Conservation (phyloP, 2,888 invertebrate species). For the Aphidius colemani region DNA sequence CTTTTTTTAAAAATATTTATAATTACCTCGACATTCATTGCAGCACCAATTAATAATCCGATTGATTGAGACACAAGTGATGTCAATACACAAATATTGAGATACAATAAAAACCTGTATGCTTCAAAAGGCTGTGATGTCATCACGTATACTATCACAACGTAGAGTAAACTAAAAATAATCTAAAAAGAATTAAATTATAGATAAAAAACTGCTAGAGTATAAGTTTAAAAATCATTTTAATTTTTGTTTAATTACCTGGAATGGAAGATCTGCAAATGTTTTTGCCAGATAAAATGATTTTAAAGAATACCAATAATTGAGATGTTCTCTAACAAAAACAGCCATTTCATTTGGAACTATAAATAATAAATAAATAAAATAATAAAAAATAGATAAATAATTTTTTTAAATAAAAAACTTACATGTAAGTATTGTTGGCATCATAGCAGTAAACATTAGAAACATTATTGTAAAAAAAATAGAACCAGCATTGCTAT, state of each 20-base stretch:
- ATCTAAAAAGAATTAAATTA: conserved; percentile 53
- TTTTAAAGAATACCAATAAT: conserved; percentile 96
- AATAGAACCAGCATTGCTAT: conserved; percentile 93
- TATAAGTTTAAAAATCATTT: conserved; percentile 5
- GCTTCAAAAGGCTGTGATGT: conserved; percentile 93
- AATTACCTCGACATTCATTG: conserved; percentile 79
- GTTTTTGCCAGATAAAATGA: conserved; percentile 97
- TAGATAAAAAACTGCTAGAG: not conserved
- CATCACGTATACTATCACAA: conserved; percentile 89
- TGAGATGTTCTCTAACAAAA: conserved; percentile 91
- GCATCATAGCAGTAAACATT: conserved; percentile 99
- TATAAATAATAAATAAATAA: conserved; percentile 59
- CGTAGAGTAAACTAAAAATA: conserved; percentile 55
- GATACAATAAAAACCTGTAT: conserved; percentile 80
- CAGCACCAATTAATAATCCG: conserved; percentile 91
- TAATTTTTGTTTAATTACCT: conserved; percentile 66
- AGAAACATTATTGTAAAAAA: conserved; percentile 96
- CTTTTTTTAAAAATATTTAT: conserved; percentile 5
- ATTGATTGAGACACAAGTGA: conserved; percentile 91
- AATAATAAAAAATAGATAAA: conserved; percentile 12
- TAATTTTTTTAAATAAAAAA: conserved; percentile 41
- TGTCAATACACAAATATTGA: conserved; percentile 77
- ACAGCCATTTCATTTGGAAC: conserved; percentile 96
- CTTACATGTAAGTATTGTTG: conserved; percentile 96
- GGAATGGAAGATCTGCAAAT: conserved; percentile 94